Percentiles rank a stretch among this genome's conserved stretches.
Conservation (phyloP, 2,113 vertebrate genomes). For the Ciconia maguari region DNA sequence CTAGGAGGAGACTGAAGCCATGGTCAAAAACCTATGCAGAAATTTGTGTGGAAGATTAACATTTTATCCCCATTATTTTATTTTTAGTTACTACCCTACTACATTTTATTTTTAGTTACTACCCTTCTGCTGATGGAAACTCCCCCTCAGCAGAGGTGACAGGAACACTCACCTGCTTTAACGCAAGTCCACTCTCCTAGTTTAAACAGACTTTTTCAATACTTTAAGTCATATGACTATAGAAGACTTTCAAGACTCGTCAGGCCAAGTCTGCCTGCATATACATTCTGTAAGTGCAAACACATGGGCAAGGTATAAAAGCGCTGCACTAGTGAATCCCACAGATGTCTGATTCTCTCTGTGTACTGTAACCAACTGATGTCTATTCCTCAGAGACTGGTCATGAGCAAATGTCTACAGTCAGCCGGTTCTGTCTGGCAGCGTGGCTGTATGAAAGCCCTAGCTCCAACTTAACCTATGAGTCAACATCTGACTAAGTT, state of each 20-base stretch:
- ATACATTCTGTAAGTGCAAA: not conserved
- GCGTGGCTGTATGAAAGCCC: not conserved
- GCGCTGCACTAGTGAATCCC: not conserved
- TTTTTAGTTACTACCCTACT: not conserved
- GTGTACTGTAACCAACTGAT: not conserved
- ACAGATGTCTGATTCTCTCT: not conserved
- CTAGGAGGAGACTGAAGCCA: not conserved
- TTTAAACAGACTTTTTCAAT: not conserved
- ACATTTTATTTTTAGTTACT: not conserved
- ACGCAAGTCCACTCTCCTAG: not conserved
- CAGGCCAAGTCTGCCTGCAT: not conserved
- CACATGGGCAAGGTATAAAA: not conserved
- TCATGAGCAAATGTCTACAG: not conserved
- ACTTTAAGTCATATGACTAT: accelerated
- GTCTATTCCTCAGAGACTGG: not conserved
- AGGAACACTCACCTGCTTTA: not conserved
- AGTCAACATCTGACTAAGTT: not conserved
- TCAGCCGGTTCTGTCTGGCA: not conserved
- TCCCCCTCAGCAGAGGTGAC: not conserved
- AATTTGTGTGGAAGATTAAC: not conserved
- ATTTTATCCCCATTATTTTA: not conserved
- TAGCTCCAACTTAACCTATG: not conserved
- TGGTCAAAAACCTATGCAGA: not conserved
- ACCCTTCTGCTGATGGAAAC: not conserved
- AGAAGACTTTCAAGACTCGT: not conserved